phyloP scores from a whole-genome alignment of 2,888 invertebrate species.

The Lamellibrachia columna region DNA sequence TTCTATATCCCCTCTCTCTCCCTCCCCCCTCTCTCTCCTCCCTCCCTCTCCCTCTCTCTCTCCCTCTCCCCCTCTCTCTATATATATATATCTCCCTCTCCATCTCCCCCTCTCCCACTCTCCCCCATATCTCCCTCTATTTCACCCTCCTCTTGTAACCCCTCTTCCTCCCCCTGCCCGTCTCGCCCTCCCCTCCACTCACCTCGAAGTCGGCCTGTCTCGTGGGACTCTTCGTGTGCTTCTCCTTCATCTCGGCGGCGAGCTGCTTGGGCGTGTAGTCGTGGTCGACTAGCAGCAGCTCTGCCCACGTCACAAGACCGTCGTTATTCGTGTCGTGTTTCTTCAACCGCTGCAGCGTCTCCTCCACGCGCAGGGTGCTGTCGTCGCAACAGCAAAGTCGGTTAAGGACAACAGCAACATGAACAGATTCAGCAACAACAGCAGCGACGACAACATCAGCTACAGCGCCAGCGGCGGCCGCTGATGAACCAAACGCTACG shows the following conservation, averaged over 20 bases:
- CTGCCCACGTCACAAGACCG: neutral
- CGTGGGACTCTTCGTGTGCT: neutral
- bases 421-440: neutral
- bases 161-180: neutral
- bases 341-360: neutral
- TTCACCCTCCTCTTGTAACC: too few species aligned
- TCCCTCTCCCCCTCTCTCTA: too few species aligned
- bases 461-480: neutral
- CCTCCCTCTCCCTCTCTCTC: neutral
- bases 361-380: neutral
- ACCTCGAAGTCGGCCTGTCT: neutral
- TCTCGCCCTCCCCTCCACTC: neutral
- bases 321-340: neutral
- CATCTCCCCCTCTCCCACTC: too few species aligned
- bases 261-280: neutral
- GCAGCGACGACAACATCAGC: neutral
- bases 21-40: neutral
- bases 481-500: neutral
- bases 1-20: too few species aligned
- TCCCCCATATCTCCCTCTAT: too few species aligned
- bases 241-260: neutral
- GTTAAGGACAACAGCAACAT: neutral
- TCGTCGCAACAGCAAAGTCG: neutral
- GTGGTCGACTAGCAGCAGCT: neutral
- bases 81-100: too few species aligned